Conservation (phyloP, 1,140 invertebrate genomes). For the Bombus sibiricus region DNA sequence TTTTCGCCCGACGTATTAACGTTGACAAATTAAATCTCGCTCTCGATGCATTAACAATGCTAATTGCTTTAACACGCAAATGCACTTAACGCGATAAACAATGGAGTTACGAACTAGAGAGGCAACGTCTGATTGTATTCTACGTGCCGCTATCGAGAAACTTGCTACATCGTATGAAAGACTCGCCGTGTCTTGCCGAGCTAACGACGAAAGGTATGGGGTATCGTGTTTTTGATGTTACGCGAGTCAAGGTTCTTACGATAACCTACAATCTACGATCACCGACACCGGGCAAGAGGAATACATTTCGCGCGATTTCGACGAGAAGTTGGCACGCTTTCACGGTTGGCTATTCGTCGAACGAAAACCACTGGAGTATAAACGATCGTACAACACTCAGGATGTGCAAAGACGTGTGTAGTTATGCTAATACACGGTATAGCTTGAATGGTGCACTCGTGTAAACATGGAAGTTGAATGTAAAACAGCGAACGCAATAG, state of each 20-base stretch:
- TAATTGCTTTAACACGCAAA: not conserved
- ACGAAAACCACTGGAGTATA: not conserved
- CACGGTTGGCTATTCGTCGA: conserved; percentile 7
- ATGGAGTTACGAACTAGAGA: not conserved
- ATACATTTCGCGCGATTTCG: not conserved
- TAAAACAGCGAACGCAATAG: not conserved
- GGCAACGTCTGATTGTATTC: conserved; percentile 15
- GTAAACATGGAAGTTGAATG: conserved; percentile 1
- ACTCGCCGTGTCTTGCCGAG: not conserved
- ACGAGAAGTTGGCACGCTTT: not conserved
- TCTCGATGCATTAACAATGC: not conserved
- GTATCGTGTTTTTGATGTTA: conserved; percentile 26
- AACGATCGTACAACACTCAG: not conserved
- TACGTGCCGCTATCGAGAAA: not conserved
- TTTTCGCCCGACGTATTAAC: not conserved
- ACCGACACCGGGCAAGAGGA: not conserved
- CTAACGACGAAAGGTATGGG: conserved; percentile 29
- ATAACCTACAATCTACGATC: conserved; percentile 19
- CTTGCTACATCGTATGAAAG: conserved; percentile 17
- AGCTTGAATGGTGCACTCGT: not conserved
- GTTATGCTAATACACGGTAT: not conserved
- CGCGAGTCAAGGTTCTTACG: conserved; percentile 48
- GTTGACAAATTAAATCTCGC: not conserved
- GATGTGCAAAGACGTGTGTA: not conserved
- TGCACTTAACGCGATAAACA: conserved; percentile 11